Conservation (phyloP, 2,797 vertebrate species). For the Danionella dracula region DNA sequence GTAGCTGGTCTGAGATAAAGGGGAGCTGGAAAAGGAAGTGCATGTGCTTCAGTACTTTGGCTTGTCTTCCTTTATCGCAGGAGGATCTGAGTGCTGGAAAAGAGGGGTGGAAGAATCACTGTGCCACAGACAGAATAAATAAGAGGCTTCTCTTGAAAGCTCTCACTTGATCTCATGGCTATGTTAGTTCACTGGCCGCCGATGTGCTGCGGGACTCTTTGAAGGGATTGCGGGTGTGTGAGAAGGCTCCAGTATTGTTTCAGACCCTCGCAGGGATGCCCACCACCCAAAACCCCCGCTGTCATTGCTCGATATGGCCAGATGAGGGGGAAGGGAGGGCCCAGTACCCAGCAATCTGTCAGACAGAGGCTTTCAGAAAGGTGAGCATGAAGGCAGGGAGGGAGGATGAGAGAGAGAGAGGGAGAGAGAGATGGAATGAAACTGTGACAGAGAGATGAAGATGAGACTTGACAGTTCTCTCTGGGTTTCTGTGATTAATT, state of each 20-base stretch:
- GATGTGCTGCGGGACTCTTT: conserved; percentile 35
- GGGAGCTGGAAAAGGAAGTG: conserved; percentile 23
- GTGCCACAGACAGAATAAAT: conserved; percentile 50
- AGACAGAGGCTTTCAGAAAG: conserved; percentile 50
- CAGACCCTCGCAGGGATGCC: conserved; percentile 55
- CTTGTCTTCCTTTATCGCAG: conserved; percentile 47
- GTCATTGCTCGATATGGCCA: conserved; percentile 55
- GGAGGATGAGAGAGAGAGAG: conserved; percentile 44
- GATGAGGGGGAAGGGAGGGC: conserved; percentile 50
- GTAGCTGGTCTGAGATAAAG: conserved; percentile 27
- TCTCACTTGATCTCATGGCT: conserved; percentile 47
- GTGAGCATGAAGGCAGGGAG: conserved; percentile 41
- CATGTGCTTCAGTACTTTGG: conserved; percentile 43
- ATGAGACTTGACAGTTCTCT: conserved; percentile 88
- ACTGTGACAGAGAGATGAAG: conserved; percentile 70
- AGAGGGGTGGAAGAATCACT: conserved; percentile 38
- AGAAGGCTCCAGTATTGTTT: conserved; percentile 48
- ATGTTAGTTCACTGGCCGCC: conserved; percentile 48
- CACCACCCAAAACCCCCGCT: conserved; percentile 40
- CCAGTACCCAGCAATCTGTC: conserved; percentile 46
- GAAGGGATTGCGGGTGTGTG: conserved; percentile 27
- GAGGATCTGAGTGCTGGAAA: conserved; percentile 47
- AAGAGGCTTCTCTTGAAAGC: conserved; percentile 49
- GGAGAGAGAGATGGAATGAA: conserved; percentile 58
- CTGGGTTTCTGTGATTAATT: conserved; percentile 92